Evolutionary conservation across 2,888 invertebrate genomes (phyloP), one percentile per base, ranked within the genome.

Genomic region (Neria commutata): DNA sequence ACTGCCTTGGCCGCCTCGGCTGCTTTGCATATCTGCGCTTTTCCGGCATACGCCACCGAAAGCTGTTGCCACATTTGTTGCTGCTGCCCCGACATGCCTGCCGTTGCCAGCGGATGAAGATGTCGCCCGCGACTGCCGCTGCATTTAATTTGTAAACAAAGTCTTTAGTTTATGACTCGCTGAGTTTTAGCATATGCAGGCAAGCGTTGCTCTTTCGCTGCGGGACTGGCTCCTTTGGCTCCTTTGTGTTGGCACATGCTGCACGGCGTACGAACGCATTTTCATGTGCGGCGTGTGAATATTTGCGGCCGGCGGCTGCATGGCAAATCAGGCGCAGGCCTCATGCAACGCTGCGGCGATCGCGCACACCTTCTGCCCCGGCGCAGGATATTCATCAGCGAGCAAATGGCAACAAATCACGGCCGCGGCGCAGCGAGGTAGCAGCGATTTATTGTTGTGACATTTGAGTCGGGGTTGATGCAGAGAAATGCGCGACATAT

Each of bases 131-230:
- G 16, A 10, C 55, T 60, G 52, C 52, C 65, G n/a, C n/a, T 73
- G 73, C 71, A 73, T 74, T 73, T 74, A 73, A 73, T 73, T 73
- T 74, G 74, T 74, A 72, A 74, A 74, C 73, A 73, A 73, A 73
- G 73, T 73, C 75, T 73, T 73, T 73, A 73, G 74, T 73, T 73
- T 73, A 73, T 73, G 73, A 73, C 73, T 72, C 67, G 62, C 66
- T 66, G 68, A 62, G 37, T 73, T 72, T 72, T 73, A 72, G 72
- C 72, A 72, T 72, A 72, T 66, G 25, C 40, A 51, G 21, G 19
- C 42, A 42, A 21, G 19, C 42, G 42, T 42, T n/a, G n/a, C n/a
- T n/a, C n/a, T n/a, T n/a, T n/a, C n/a, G n/a, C n/a, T n/a, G n/a
- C n/a, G n/a, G n/a, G n/a, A n/a, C n/a, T n/a, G n/a, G n/a, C n/a